Conservation (phyloP, 2,113 vertebrate genomes). For the Malurus cyaneus region DNA sequence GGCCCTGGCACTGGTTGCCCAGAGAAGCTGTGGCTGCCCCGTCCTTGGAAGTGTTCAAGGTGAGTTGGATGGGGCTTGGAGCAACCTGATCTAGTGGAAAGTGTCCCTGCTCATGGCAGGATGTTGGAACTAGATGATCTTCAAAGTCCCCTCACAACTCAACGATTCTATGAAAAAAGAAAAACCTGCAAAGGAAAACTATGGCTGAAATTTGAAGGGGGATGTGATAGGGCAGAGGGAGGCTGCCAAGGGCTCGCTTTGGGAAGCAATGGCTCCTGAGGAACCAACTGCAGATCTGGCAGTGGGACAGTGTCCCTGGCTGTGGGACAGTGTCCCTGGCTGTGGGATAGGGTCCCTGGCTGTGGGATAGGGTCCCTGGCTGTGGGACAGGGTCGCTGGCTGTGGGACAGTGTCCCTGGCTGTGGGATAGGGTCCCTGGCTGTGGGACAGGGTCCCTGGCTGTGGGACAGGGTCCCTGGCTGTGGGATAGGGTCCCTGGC, state of each 20-base stretch:
- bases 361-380: accelerated
- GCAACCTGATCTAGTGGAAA: accelerated
- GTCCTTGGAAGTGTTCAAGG: neutral
- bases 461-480: neutral
- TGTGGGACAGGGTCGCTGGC: accelerated
- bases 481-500: neutral
- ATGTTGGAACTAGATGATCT: neutral
- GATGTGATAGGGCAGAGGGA: neutral
- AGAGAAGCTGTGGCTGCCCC: neutral
- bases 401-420: accelerated
- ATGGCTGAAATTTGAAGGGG: neutral
- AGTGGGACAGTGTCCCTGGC: accelerated
- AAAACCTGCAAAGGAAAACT: neutral
- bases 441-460: neutral
- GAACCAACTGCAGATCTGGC: neutral
- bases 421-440: accelerated
- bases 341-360: accelerated
- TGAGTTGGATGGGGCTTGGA: neutral
- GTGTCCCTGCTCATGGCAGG: neutral
- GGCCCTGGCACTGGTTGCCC: neutral
- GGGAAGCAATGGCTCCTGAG: accelerated
- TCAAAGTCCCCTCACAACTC: neutral
- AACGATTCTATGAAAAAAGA: neutral
- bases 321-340: neutral
- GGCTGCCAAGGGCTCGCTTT: neutral